Percentiles rank a stretch among this genome's conserved stretches.
Conservation (phyloP, 2,113 vertebrate genomes). For the Petroica traversi region DNA sequence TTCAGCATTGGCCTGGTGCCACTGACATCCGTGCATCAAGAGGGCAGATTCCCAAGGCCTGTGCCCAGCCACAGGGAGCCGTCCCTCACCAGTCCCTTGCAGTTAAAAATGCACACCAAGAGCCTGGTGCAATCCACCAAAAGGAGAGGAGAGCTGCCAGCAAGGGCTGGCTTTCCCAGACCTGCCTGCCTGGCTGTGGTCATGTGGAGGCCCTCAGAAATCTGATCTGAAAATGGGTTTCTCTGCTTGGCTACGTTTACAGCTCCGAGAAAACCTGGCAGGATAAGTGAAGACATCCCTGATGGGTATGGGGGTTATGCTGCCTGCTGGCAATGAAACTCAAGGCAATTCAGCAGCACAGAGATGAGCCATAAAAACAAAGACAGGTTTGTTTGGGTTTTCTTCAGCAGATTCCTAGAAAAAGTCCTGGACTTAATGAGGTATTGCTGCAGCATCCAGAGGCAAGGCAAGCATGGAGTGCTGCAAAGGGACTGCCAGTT, state of each 20-base stretch:
- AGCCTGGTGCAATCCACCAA: not conserved
- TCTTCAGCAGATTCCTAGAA: not conserved
- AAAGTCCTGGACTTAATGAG: not conserved
- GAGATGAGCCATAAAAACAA: not conserved
- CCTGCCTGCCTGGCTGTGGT: not conserved
- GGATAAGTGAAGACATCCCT: not conserved
- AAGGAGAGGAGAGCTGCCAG: not conserved
- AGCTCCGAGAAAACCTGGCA: not conserved
- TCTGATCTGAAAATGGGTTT: not conserved
- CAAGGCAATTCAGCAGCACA: not conserved
- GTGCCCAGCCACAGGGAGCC: fast-evolving
- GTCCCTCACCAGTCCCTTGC: fast-evolving
- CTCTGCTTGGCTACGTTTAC: not conserved
- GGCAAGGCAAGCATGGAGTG: not conserved
- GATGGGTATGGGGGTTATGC: not conserved
- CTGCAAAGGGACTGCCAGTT: not conserved
- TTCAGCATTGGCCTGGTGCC: not conserved
- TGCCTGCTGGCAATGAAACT: not conserved
- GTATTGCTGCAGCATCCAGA: not conserved
- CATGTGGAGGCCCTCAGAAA: not conserved
- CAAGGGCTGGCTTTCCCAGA: not conserved
- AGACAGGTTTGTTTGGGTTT: not conserved
- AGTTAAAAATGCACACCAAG: not conserved
- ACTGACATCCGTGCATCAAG: not conserved
- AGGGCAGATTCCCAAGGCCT: not conserved